These are phyloP conservation scores for Pagetopsis macropterus DNA, from an alignment of 2,797 vertebrate genomes.

Conservation along the genomic window DNA sequence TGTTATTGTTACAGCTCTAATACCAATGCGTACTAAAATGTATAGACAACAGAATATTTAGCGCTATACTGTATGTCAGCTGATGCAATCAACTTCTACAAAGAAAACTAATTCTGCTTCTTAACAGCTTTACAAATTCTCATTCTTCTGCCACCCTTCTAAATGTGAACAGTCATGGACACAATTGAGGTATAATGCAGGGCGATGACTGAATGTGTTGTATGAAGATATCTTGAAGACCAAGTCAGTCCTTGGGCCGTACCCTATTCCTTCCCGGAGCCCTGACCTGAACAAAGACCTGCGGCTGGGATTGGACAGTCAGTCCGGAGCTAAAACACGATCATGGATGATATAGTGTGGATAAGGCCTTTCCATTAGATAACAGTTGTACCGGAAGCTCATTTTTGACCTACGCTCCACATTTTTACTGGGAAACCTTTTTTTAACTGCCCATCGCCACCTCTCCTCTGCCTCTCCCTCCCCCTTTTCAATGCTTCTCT, in stretches of 20 bases:
- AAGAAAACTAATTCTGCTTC: background rate
- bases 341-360: background rate
- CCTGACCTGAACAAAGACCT: constrained; percentile 25
- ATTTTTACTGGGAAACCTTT: constrained; percentile 32
- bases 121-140: background rate
- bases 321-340: background rate
- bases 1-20: too few relatives aligned
- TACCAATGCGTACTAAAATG: too few relatives aligned
- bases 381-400: constrained; percentile 11
- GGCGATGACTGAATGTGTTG: background rate
- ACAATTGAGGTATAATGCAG: background rate
- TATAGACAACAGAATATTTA: background rate
- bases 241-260: constrained; percentile 7
- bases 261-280: constrained; percentile 37
- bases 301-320: background rate
- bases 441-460: constrained; percentile 36
- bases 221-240: constrained; percentile 20
- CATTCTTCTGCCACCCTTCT: background rate
- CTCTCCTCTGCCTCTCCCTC: constrained; percentile 14
- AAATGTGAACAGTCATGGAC: background rate
- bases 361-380: constrained; percentile 29
- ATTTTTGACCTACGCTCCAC: constrained; percentile 33
- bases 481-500: constrained; percentile 17
- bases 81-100: background rate
- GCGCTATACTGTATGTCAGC: background rate